Percentiles rank a stretch among this genome's conserved stretches.
These are phyloP conservation scores for Netta rufina DNA, from an alignment of 2,797 vertebrate genomes.

Conservation along the genomic window DNA sequence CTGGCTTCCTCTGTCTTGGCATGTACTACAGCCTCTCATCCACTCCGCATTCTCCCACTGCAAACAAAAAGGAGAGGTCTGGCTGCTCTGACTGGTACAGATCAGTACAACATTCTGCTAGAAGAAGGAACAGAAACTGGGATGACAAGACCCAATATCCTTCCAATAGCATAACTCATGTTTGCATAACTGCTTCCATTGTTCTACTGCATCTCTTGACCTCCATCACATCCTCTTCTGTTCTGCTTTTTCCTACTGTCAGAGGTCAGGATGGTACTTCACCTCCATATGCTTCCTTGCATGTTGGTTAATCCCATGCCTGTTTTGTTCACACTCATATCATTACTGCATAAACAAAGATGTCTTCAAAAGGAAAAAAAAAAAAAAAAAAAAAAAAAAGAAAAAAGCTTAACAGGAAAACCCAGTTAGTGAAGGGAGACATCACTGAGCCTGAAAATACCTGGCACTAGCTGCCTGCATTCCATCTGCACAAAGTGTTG, in stretches of 20 bases:
- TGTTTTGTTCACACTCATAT: neutral
- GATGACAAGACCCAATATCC: neutral
- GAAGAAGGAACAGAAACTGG: neutral
- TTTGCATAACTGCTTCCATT: neutral
- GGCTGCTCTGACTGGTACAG: neutral
- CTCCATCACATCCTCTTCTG: neutral
- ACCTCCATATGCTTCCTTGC: neutral
- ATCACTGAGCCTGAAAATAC: neutral
- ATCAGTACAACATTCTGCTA: neutral
- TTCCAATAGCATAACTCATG: neutral
- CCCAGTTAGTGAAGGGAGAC: neutral
- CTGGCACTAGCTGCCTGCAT: neutral
- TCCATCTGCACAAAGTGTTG: neutral
- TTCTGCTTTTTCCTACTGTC: neutral
- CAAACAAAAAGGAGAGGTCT: neutral
- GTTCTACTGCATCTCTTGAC: neutral
- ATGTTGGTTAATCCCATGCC: neutral
- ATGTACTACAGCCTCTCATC: neutral
- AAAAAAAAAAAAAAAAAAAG: neutral
- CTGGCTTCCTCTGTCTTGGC: neutral
- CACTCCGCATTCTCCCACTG: neutral
- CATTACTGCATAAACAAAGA: neutral
- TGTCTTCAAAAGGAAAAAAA: neutral
- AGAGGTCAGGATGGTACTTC: neutral
- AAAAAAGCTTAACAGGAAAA: neutral